phyloP scores from a whole-genome alignment of 1,140 invertebrate species.

The Scaptomyza montana region DNA sequence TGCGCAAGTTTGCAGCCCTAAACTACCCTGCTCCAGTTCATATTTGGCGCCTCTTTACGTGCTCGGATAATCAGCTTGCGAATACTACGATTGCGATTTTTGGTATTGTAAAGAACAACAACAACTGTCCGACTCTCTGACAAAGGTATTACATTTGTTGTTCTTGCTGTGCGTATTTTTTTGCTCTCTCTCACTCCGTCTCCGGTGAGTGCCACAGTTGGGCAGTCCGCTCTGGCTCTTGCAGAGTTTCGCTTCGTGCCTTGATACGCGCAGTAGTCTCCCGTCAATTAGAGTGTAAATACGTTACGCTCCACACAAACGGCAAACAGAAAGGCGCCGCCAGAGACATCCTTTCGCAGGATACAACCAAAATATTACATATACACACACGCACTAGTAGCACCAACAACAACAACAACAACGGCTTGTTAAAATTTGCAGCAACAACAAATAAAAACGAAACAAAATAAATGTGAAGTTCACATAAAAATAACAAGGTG shows the following conservation, averaged over 20 bases:
- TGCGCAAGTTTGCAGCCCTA: conserved; percentile 27
- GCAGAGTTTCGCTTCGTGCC: conserved; percentile 36
- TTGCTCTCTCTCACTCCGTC: conserved; percentile 18
- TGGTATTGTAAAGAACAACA: conserved; percentile 22
- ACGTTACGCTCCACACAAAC: conserved; percentile 69
- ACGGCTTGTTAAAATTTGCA: conserved; percentile 5
- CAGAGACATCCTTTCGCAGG: conserved; percentile 71
- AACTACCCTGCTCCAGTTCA: conserved; percentile 38
- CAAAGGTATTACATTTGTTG: conserved; percentile 9
- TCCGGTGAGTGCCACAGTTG: conserved; percentile 41
- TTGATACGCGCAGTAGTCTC: conserved; percentile 71
- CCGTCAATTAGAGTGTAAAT: conserved; percentile 78
- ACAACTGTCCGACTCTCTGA: conserved; percentile 16
- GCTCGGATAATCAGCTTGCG: conserved; percentile 61
- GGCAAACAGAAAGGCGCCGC: conserved; percentile 54
- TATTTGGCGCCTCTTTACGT: conserved; percentile 64
- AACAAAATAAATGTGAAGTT: conserved; percentile 53
- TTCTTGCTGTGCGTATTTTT: conserved; percentile 18
- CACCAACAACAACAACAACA: conserved; percentile 34
- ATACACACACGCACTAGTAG: conserved; percentile 49
- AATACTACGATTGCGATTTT: conserved; percentile 41
- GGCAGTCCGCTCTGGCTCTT: conserved; percentile 24
- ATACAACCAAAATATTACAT: conserved; percentile 75
- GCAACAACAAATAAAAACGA: conserved; percentile 21
- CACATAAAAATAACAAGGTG: conserved; percentile 18